These are phyloP conservation scores for Ictalurus punctatus DNA, from an alignment of 2,113 vertebrate genomes.

Conservation along the genomic window DNA sequence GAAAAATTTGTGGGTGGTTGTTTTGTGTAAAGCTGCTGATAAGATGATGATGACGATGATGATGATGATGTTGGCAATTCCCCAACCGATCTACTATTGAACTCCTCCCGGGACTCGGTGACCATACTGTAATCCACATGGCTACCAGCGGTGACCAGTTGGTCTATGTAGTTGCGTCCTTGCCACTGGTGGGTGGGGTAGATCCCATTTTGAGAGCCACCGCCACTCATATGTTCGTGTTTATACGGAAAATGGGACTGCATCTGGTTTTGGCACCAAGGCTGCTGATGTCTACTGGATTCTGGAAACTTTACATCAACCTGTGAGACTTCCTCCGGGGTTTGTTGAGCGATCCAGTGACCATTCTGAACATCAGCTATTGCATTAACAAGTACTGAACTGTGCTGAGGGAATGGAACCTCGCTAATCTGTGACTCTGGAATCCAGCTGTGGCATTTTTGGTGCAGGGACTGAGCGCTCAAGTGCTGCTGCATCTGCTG, in stretches of 20 bases:
- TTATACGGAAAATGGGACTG: neutral
- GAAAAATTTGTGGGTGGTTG: conserved; percentile 47
- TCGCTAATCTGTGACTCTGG: neutral
- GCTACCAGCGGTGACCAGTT: neutral
- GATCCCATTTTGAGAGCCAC: neutral
- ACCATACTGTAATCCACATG: conserved; percentile 43
- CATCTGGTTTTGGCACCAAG: conserved; percentile 44
- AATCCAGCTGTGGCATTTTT: neutral
- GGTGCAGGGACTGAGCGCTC: conserved; percentile 23
- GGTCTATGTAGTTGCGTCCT: conserved; percentile 39
- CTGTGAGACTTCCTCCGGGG: conserved; percentile 35
- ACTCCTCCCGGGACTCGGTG: neutral
- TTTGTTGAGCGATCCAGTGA: conserved; percentile 49
- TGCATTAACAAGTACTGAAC: neutral
- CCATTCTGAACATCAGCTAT: neutral
- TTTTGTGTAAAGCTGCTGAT: conserved; percentile 49
- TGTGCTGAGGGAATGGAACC: conserved; percentile 1
- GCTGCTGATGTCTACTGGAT: conserved; percentile 34
- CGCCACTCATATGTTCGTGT: neutral
- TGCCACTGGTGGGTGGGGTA: neutral
- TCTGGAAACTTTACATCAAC: conserved; percentile 23
- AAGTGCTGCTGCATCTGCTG: conserved; percentile 44
- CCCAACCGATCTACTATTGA: conserved; percentile 4
- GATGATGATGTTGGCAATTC: conserved; percentile 40
- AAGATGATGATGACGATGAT: neutral